Evolutionary conservation across 2,797 vertebrate species (phyloP).

Genomic region (Erpetoichthys calabaricus): DNA sequence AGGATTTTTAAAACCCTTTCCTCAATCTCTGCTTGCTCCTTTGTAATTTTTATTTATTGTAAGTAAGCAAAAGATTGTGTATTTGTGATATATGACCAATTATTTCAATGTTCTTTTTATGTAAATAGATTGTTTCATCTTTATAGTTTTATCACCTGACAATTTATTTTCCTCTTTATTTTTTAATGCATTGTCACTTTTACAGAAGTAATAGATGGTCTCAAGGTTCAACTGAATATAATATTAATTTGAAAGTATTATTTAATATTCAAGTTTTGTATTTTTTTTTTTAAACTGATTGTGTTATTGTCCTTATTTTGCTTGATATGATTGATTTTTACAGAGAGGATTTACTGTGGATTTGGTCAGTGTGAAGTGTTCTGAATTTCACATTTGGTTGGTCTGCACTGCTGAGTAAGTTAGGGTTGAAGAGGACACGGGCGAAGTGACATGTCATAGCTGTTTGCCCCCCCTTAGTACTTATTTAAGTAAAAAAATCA

Average conservation of each 20-base stretch:
- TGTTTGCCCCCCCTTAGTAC: no score
- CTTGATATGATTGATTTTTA: no score
- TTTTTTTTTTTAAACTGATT: conserved; percentile 22
- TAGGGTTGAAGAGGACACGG: no score
- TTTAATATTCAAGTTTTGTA: conserved; percentile 27
- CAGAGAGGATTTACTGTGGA: no score
- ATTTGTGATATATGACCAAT: conserved; percentile 28
- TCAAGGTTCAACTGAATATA: conserved; percentile 27
- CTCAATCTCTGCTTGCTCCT: not conserved
- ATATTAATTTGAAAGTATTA: conserved; percentile 40
- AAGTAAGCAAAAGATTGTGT: conserved; percentile 16
- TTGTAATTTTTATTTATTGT: conserved; percentile 18
- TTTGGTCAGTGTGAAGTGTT: no score
- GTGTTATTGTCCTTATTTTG: not conserved
- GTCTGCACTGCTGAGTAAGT: no score
- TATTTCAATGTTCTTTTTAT: conserved; percentile 25
- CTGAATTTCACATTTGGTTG: no score
- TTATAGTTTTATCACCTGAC: conserved; percentile 28
- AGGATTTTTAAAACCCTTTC: conserved; percentile 3
- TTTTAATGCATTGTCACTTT: conserved; percentile 23
- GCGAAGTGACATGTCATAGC: no score
- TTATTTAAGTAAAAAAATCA: no score
- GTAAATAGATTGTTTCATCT: conserved; percentile 36
- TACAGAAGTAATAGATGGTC: conserved; percentile 22
- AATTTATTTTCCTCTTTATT: conserved; percentile 6